Evolutionary conservation across 2,888 invertebrate species (phyloP), one percentile per base, ranked within the genome.

Genomic region (Philopedon plagiatum): DNA sequence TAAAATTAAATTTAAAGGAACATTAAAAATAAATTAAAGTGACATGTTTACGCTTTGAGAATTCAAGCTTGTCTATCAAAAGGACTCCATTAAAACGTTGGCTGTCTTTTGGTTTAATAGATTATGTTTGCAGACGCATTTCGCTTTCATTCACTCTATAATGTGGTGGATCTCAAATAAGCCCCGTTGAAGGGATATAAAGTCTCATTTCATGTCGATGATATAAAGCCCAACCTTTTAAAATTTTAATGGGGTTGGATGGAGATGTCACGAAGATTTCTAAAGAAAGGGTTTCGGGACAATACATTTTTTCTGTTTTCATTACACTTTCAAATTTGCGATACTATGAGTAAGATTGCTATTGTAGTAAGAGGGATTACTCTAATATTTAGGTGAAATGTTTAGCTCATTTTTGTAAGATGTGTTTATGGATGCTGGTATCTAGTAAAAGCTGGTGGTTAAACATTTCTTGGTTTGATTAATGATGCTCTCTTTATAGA

Each of bases 91-190:
- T 56, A 65, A 44, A 65, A 65, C 37, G 23, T 39, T 15, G 21
- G 41, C 64, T 56, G 56, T 56, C 64, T 41, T 54, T 39, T 44
- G 49, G 44, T 56, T 65, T 56, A 65, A 65, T 65, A 44, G 64
- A 65, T 65, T 56, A 65, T 65, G 64, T 65, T 65, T 65, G 44
- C 56, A 65, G 64, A 54, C 56, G 64, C 29, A 65, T 65, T 44
- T 44, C 64, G 54, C 41, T 65, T 56, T 56, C 56, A 41, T 65
- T 65, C 34, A 41, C 32, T 41, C 56, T 54, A 56, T 56, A 56
- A 65, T 65, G 56, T 56, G 41, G 60, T 29, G 56, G 64, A 65
- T 65, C 44, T 41, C 41, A 56, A 65, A 65, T 65, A 65, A 65
- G 56, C 64, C 13, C 56, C 56, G 64, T 56, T 56, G 56, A 56